A percentile compares a stretch with the other conserved stretches of the same genome.
Evolutionary conservation across 2,888 invertebrate genomes (phyloP).

Genomic region (Cephus sareptanus): DNA sequence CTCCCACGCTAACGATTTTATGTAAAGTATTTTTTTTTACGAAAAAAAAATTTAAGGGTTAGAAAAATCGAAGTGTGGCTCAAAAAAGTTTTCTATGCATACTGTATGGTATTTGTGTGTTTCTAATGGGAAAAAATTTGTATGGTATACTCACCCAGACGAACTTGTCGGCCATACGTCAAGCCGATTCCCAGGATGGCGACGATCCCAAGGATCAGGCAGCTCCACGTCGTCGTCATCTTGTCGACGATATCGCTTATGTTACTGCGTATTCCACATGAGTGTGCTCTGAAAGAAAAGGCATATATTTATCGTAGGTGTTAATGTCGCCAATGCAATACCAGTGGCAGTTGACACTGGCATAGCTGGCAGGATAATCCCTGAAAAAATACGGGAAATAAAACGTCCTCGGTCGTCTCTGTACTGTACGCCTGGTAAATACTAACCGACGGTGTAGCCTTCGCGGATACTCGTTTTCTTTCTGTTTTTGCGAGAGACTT

Average conservation of each 20-base stretch:
- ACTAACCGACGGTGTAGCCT: neutral
- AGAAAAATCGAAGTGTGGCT: too few relatives aligned
- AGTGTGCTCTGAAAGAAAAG: constrained; percentile 43
- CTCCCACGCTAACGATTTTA: too few relatives aligned
- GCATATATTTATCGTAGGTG: neutral
- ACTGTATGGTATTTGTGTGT: neutral
- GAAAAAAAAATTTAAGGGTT: too few relatives aligned
- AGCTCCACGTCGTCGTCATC: constrained; percentile 49
- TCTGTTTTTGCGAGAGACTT: neutral
- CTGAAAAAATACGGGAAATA: constrained; percentile 12
- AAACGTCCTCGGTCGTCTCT: constrained; percentile 1
- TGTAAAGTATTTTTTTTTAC: too few relatives aligned
- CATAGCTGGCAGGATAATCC: constrained; percentile 8
- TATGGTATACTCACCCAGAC: constrained; percentile 47
- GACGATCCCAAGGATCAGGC: constrained; percentile 46
- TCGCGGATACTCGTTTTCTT: neutral
- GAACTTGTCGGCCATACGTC: constrained; percentile 40
- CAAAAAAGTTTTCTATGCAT: too few relatives aligned
- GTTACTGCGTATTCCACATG: constrained; percentile 46
- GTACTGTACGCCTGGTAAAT: neutral
- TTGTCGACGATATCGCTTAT: constrained; percentile 29
- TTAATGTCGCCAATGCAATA: neutral
- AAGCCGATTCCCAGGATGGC: constrained; percentile 41
- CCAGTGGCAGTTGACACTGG: neutral
- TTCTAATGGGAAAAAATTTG: neutral